Percentiles rank a stretch among this genome's conserved stretches.
These are phyloP conservation scores for Iphiclides podalirius DNA, from an alignment of 2,888 invertebrate species.

Conservation along the genomic window DNA sequence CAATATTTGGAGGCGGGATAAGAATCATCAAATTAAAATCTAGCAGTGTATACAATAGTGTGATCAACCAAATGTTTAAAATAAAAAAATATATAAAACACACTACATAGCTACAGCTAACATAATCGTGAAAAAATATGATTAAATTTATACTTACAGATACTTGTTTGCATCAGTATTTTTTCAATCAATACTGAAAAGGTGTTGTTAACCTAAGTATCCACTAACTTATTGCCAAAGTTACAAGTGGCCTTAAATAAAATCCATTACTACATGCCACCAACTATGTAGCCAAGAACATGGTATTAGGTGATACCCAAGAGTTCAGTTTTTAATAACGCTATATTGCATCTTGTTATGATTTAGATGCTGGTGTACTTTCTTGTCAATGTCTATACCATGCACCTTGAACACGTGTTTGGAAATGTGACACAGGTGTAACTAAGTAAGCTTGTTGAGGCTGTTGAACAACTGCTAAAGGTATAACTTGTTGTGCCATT, in stretches of 20 bases:
- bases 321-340: conserved; percentile 29
- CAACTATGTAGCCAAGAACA: conserved; percentile 22
- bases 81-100: conserved; percentile 50
- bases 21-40: not conserved
- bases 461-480: conserved; percentile 82
- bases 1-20: conserved; percentile 12
- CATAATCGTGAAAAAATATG: conserved; percentile 69
- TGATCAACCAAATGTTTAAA: conserved; percentile 27
- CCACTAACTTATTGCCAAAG: conserved; percentile 70
- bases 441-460: conserved; percentile 84
- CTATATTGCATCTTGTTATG: conserved; percentile 31
- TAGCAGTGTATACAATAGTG: not conserved
- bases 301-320: not conserved
- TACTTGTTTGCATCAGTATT: conserved; percentile 61
- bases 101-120: conserved; percentile 69
- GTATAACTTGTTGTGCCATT: conserved; percentile 83
- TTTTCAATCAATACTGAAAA: conserved; percentile 72
- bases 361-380: conserved; percentile 28
- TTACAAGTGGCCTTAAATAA: conserved; percentile 52
- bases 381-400: conserved; percentile 76
- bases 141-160: conserved; percentile 63
- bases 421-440: conserved; percentile 83
- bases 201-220: conserved; percentile 64
- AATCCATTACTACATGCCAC: conserved; percentile 37
- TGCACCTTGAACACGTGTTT: conserved; percentile 82